Conservation (phyloP, 2,888 invertebrate species). For the Rotaria macrura region DNA sequence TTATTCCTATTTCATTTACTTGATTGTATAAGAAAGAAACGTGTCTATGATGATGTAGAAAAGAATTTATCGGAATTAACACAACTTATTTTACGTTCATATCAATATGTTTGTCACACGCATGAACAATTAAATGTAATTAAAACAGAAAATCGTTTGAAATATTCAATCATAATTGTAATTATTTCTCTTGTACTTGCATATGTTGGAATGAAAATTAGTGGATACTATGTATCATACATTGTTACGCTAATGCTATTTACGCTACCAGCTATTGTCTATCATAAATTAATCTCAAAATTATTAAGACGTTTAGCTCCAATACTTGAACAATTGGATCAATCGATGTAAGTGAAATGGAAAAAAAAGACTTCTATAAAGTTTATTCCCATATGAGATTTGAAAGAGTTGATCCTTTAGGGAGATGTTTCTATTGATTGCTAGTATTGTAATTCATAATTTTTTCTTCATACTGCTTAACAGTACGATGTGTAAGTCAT, state of each 20-base stretch:
- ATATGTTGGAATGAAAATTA: not conserved
- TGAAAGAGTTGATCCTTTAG: too few species aligned
- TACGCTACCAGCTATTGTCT: conserved; percentile 1
- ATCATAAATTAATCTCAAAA: not conserved
- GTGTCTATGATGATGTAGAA: not conserved
- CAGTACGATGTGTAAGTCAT: too few species aligned
- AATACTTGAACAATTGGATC: not conserved
- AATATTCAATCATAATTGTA: not conserved
- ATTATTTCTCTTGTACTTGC: not conserved
- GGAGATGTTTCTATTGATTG: too few species aligned
- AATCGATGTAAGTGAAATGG: not conserved
- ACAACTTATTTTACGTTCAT: not conserved
- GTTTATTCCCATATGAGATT: too few species aligned
- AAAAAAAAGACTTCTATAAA: too few species aligned
- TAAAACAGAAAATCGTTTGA: not conserved
- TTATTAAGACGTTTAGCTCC: not conserved
- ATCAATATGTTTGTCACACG: not conserved
- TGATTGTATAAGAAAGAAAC: conserved; percentile 17
- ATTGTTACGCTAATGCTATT: not conserved
- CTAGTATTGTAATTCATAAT: too few species aligned
- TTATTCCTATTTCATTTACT: not conserved
- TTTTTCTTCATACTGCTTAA: too few species aligned
- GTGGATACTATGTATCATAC: not conserved
- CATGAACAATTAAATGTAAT: not conserved
- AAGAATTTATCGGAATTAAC: not conserved